Evolutionary conservation across 2,888 invertebrate species (phyloP).

Genomic region (Seladonia tumulorum): DNA sequence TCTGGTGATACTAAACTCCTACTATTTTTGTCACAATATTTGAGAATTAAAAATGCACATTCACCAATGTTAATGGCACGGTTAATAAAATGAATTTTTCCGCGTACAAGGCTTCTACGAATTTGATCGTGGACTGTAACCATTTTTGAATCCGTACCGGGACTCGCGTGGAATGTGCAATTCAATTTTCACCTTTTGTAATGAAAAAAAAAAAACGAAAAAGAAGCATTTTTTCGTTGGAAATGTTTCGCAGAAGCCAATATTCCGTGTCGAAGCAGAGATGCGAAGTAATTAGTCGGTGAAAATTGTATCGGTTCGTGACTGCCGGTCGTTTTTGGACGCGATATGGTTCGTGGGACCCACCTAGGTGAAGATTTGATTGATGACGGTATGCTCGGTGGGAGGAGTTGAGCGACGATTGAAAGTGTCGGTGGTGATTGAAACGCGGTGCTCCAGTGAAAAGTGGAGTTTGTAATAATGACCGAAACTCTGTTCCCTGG

Average conservation of each 20-base stretch:
- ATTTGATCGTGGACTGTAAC: too few relatives aligned
- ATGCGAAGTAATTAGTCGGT: slow-evolving; percentile 21
- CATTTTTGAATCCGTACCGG: background rate
- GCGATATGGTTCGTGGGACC: slow-evolving; percentile 18
- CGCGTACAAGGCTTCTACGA: background rate
- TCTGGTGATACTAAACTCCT: too few relatives aligned
- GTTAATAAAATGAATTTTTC: too few relatives aligned
- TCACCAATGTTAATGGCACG: too few relatives aligned
- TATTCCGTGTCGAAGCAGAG: background rate
- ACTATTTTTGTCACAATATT: too few relatives aligned
- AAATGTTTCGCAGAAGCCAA: background rate
- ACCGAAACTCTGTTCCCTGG: slow-evolving; percentile 30
- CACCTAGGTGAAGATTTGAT: slow-evolving; percentile 33
- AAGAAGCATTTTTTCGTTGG: too few relatives aligned
- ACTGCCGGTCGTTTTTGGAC: slow-evolving; percentile 23
- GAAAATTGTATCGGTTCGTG: slow-evolving; percentile 20
- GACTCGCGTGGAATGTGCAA: background rate
- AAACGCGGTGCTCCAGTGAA: slow-evolving; percentile 31
- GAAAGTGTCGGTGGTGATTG: slow-evolving; percentile 40
- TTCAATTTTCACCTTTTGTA: background rate
- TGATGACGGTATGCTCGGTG: slow-evolving; percentile 31
- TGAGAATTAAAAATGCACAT: too few relatives aligned
- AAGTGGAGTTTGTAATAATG: slow-evolving; percentile 42
- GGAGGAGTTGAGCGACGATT: slow-evolving; percentile 34
- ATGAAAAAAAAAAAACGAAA: background rate